phyloP scores from a whole-genome alignment of 2,888 invertebrate species.

The Drosophila suboccidentalis region DNA sequence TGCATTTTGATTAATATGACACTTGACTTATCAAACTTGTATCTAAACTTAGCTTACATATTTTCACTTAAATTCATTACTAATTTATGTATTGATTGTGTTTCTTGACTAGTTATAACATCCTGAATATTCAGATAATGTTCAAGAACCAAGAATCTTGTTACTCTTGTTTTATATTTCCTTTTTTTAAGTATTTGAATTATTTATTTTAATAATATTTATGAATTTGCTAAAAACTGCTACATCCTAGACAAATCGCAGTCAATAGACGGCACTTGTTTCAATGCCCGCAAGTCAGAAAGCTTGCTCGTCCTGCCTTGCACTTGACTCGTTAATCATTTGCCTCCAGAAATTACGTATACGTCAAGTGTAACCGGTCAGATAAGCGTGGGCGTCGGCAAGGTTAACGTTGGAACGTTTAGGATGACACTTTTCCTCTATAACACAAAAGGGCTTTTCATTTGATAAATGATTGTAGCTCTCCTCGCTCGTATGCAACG shows the following conservation, averaged over 20 bases:
- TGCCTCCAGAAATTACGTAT: slow-evolving; percentile 70
- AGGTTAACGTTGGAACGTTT: slow-evolving; percentile 37
- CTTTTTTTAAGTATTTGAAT: too few relatives aligned
- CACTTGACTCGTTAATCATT: slow-evolving; percentile 70
- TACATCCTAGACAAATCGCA: too few relatives aligned
- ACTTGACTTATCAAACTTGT: too few relatives aligned
- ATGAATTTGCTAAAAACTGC: too few relatives aligned
- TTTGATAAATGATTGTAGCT: slow-evolving; percentile 66
- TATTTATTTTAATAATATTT: too few relatives aligned
- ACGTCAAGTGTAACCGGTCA: slow-evolving; percentile 77
- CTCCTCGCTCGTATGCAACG: slow-evolving; percentile 22
- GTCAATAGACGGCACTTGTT: not conserved
- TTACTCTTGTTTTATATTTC: too few relatives aligned
- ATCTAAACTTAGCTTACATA: too few relatives aligned
- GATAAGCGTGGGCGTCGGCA: slow-evolving; percentile 57
- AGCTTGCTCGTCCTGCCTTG: slow-evolving; percentile 11
- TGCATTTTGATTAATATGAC: too few relatives aligned
- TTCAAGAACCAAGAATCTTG: too few relatives aligned
- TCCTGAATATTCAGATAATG: too few relatives aligned
- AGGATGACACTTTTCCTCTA: slow-evolving; percentile 28
- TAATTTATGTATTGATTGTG: too few relatives aligned
- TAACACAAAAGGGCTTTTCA: slow-evolving; percentile 59
- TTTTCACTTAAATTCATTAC: not conserved
- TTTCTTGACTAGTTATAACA: too few relatives aligned
- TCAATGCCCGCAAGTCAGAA: slow-evolving; percentile 21